Conservation (phyloP, 2,113 vertebrate species). For the Myrmecobius fasciatus region DNA sequence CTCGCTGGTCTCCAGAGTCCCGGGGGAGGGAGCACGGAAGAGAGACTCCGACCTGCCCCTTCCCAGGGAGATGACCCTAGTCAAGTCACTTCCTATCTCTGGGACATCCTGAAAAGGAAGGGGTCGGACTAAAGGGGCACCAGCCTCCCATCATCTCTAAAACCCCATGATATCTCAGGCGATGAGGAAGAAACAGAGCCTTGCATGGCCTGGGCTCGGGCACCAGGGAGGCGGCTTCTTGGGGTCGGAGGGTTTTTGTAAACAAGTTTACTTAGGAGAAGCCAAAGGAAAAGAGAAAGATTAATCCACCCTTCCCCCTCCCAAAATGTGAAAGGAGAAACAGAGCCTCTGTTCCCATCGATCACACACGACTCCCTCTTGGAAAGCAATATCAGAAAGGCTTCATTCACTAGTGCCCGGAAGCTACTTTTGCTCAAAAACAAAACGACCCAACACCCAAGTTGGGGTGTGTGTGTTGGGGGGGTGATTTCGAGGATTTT, state of each 20-base stretch:
- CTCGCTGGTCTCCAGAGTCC: neutral
- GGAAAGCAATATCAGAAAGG: neutral
- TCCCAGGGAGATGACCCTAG: neutral
- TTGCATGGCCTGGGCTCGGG: fast-evolving
- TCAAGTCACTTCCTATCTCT: neutral
- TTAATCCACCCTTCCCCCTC: neutral
- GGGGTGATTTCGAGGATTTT: neutral
- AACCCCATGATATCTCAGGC: neutral
- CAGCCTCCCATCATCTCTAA: neutral
- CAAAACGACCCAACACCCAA: neutral
- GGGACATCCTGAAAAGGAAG: no score
- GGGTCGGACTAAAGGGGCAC: neutral
- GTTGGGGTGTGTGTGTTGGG: neutral
- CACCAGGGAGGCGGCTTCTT: neutral
- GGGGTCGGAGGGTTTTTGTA: neutral
- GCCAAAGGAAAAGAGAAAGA: neutral
- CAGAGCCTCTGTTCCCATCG: neutral
- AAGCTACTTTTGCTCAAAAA: neutral
- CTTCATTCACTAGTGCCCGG: neutral
- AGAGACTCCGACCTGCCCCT: neutral
- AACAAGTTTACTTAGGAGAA: neutral
- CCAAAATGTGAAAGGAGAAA: neutral
- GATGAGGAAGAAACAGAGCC: neutral
- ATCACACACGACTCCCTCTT: neutral
- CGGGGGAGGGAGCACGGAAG: neutral